Percentiles rank a stretch among this genome's conserved stretches.
phyloP scores from a whole-genome alignment of 2,797 vertebrate species.

The Sylvia borin region DNA sequence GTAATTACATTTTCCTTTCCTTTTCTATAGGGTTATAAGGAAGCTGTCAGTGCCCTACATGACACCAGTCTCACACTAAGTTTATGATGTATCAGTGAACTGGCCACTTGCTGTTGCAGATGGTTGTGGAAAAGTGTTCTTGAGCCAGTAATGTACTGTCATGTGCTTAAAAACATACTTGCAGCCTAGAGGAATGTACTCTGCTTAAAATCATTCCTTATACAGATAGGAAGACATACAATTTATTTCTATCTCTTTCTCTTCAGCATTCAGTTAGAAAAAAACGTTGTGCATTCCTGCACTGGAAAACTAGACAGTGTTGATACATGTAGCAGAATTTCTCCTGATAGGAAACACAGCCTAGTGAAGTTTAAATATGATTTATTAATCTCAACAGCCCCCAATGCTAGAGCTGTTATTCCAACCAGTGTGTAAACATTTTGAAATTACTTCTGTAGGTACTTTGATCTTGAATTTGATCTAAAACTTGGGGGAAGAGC shows the following conservation, averaged over 20 bases:
- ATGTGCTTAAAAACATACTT: neutral
- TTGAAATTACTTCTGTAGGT: neutral
- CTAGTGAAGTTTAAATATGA: neutral
- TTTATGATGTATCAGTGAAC: neutral
- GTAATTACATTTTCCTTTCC: neutral
- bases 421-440: neutral
- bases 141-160: neutral
- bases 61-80: neutral
- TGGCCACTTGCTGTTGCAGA: neutral
- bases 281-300: neutral
- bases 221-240: neutral
- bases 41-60: neutral
- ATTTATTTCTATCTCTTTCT: neutral
- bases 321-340: neutral
- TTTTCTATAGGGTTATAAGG: neutral
- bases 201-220: slow-evolving; percentile 27
- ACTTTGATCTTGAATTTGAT: slow-evolving; percentile 18
- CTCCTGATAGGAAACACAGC: neutral
- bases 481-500: neutral
- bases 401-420: neutral
- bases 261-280: neutral
- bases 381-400: neutral
- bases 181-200: neutral
- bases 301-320: neutral
- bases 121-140: neutral